Evolutionary conservation across 2,888 invertebrate species (phyloP).

Genomic region (Tholera decimalis): DNA sequence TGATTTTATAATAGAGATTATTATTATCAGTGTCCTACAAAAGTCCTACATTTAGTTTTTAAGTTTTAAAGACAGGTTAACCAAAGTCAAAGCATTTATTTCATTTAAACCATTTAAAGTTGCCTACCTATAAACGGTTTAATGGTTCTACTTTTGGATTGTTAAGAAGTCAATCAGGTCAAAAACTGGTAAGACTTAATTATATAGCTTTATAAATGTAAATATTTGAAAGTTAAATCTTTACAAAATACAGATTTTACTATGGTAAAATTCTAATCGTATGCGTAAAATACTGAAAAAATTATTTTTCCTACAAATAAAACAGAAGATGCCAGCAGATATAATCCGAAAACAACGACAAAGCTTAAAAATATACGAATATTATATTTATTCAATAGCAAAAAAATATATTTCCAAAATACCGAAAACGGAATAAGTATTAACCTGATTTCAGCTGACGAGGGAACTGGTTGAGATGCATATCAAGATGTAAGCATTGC

Average conservation of each 20-base stretch:
- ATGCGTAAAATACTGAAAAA: not conserved
- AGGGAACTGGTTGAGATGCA: slow-evolving; percentile 66
- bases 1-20: too few relatives aligned
- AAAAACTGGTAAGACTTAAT: not conserved
- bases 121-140: too few relatives aligned
- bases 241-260: not conserved
- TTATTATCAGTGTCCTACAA: too few relatives aligned
- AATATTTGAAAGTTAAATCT: not conserved
- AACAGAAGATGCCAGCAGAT: not conserved
- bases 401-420: slow-evolving; percentile 25
- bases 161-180: not conserved
- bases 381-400: not conserved
- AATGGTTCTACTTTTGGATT: not conserved
- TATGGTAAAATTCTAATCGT: not conserved
- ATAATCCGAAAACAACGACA: not conserved
- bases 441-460: slow-evolving; percentile 72
- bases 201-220: not conserved
- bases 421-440: slow-evolving; percentile 64
- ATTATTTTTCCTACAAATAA: not conserved
- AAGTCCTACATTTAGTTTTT: not conserved
- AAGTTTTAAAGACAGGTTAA: not conserved
- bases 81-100: slow-evolving; percentile 14
- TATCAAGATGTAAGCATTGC: slow-evolving; percentile 59
- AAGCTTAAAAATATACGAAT: not conserved
- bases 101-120: not conserved